Evolutionary conservation across 1,140 invertebrate species (phyloP).

Genomic region (Calosoma granatense): DNA sequence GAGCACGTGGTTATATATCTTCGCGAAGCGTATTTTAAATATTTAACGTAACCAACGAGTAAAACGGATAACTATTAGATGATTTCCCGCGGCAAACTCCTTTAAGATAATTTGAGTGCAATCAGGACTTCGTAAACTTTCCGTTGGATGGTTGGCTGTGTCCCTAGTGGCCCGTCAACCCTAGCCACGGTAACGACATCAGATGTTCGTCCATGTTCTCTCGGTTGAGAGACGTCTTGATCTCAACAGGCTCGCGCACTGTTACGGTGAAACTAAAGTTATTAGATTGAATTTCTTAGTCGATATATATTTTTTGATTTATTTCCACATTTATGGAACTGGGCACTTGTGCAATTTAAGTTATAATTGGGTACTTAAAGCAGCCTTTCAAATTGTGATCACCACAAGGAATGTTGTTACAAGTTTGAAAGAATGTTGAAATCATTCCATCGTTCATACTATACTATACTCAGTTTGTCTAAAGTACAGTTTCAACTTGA

Average conservation of each 20-base stretch:
- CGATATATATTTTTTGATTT: neutral
- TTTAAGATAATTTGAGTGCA: slow-evolving; percentile 7
- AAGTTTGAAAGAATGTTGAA: too few species aligned
- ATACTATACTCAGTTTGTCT: too few species aligned
- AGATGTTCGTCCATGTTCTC: neutral
- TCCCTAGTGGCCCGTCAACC: neutral
- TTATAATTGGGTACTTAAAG: slow-evolving; percentile 2
- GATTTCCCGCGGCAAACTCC: slow-evolving; percentile 1
- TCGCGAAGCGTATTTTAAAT: too few species aligned
- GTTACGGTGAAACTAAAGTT: neutral
- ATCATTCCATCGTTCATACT: too few species aligned
- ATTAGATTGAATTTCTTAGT: neutral
- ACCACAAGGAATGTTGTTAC: too few species aligned
- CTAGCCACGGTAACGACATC: neutral
- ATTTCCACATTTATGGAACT: neutral
- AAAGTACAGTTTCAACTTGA: too few species aligned
- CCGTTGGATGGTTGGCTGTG: neutral
- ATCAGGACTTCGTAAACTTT: slow-evolving; percentile 4
- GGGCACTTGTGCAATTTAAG: neutral
- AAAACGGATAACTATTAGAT: slow-evolving; percentile 7
- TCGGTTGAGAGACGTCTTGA: neutral
- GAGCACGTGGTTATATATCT: too few species aligned
- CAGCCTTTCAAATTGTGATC: too few species aligned
- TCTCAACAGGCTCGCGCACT: neutral
- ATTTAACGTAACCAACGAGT: too few species aligned